Base-by-base conservation (phyloP, 2,888 invertebrate species). In the Ochlodes sylvanus region DNA sequence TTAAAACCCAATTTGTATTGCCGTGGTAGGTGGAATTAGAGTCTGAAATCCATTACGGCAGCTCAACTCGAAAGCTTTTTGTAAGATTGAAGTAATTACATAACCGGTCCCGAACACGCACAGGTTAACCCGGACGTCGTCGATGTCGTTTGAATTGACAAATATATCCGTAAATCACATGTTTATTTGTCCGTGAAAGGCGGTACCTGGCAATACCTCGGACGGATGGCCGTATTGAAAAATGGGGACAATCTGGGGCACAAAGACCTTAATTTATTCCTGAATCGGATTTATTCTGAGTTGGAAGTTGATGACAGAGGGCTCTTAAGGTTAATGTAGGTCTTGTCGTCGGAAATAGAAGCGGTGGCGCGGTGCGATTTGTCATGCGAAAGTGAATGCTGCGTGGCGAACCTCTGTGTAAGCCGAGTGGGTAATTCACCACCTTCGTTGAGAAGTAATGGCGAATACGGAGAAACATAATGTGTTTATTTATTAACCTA, bases 251-350 rank as follows among this genome's bases (percentile, higher is more conserved):
- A 86, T 88, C 82, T 82, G 80, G 82, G 84, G 80, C 87, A 89
- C 86, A 89, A 90, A 88, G 85, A 86, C 87, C 85, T 89, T 91
- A 91, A 92, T 91, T 91, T 90, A 91, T 90, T 91, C 90, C 88
- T 89, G 86, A 89, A 89, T 83, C 82, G 84, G 86, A 88, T 89
- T 89, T 88, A 90, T 89, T 89, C 85, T 86, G 84, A 82, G 84
- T 85, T 85, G 84, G 77, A 79, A 84, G 82, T 79, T 85, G 85
- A 85, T 88, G 90, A 90, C 88, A 86, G 87, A 91, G 90, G 82
- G 81, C 82, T 82, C 90, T 91, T 85, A 82, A 85, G 88, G 90
- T 89, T 91, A 90, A 90, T 90, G 86, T 88, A 85, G 88, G 89
- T 88, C 84, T 87, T 89, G 90, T 89, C 90, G 89, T 85, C 86